Evolutionary conservation across 2,888 invertebrate species (phyloP).

Genomic region (Calliopum simillimum): DNA sequence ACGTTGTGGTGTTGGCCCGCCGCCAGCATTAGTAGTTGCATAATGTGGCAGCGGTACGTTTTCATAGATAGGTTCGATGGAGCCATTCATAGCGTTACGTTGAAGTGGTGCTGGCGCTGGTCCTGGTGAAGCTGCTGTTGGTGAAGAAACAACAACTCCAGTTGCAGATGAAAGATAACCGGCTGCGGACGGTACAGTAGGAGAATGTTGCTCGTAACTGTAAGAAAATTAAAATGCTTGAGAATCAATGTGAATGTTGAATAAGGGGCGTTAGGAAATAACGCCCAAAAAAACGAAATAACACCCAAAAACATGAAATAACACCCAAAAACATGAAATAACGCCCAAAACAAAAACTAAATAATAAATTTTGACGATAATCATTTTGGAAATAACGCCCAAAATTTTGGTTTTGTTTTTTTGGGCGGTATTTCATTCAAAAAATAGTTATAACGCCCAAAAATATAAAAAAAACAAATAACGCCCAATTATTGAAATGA

Average conservation of each 20-base stretch:
- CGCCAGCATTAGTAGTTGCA: slow-evolving; percentile 65
- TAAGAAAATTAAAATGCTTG: slow-evolving; percentile 2
- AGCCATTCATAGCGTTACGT: slow-evolving; percentile 68
- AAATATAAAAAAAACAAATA: no score
- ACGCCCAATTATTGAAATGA: no score
- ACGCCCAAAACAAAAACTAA: no score
- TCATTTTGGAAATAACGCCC: background rate
- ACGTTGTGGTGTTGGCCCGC: slow-evolving; percentile 43
- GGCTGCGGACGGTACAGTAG: slow-evolving; percentile 69
- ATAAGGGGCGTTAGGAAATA: no score
- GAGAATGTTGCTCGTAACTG: slow-evolving; percentile 53
- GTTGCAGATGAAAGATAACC: slow-evolving; percentile 68
- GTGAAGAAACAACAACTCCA: slow-evolving; percentile 59
- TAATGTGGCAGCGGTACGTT: slow-evolving; percentile 77
- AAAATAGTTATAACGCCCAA: background rate
- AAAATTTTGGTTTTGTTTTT: background rate
- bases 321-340: no score
- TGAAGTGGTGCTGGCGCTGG: slow-evolving; percentile 57
- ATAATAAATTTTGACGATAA: no score
- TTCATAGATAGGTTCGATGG: slow-evolving; percentile 83
- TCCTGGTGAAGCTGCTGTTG: slow-evolving; percentile 9
- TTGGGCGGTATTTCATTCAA: background rate
- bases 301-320: no score
- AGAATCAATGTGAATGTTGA: background rate
- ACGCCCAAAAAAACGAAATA: no score